phyloP scores from a whole-genome alignment of 2,113 vertebrate species.

The Mobula birostris region DNA sequence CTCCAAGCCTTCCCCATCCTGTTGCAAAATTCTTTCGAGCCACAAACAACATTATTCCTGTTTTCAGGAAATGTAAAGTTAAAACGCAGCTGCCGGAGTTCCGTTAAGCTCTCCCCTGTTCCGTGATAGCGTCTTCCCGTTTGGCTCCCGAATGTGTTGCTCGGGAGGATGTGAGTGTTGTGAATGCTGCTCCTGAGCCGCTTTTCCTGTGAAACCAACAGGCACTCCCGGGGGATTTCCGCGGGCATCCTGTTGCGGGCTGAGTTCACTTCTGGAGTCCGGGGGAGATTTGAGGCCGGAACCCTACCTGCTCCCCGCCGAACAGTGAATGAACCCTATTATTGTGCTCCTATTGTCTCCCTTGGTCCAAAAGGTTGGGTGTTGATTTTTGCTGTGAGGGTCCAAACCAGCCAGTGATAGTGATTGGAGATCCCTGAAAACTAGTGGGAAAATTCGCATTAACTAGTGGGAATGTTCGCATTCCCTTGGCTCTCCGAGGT shows the following conservation, averaged over 20 bases:
- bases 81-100: constrained; percentile 8
- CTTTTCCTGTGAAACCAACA: constrained; percentile 22
- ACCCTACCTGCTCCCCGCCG: not conserved
- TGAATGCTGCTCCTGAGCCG: not conserved
- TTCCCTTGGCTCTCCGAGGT: not conserved
- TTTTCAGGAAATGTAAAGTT: constrained; percentile 21
- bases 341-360: too few relatives aligned
- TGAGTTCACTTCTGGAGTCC: not conserved
- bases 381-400: not conserved
- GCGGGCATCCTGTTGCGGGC: not conserved
- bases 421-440: too few relatives aligned
- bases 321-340: not conserved
- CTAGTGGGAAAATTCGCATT: not conserved
- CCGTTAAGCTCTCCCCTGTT: not conserved
- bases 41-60: not conserved
- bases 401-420: not conserved
- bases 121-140: constrained; percentile 12
- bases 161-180: constrained; percentile 17
- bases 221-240: not conserved
- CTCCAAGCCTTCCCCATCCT: not conserved
- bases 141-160: not conserved
- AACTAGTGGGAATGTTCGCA: not conserved
- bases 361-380: not conserved
- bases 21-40: not conserved
- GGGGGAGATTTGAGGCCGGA: not conserved